These are phyloP conservation scores for Formica selysi DNA, from an alignment of 1,140 invertebrate species.

Conservation along the genomic window DNA sequence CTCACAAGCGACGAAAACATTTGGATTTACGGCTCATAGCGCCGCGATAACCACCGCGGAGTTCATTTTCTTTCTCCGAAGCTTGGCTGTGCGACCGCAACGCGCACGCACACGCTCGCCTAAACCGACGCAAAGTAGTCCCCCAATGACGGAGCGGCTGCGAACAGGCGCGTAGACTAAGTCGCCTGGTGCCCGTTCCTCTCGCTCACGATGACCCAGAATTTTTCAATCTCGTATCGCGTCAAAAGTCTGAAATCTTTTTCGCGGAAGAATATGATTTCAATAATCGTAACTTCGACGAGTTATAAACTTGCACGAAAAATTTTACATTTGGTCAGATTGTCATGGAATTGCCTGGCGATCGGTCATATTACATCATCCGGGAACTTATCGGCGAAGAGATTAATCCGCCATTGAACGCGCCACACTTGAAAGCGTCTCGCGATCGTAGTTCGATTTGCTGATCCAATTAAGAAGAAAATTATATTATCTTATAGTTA, in stretches of 20 bases:
- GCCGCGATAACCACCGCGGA: conserved; percentile 77
- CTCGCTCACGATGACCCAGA: background rate
- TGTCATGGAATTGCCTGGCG: background rate
- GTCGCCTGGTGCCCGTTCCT: background rate
- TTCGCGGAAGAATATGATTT: background rate
- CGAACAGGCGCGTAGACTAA: conserved; percentile 8
- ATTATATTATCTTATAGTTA: background rate
- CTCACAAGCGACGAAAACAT: conserved; percentile 77
- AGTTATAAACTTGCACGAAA: too few species aligned
- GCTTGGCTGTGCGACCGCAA: conserved; percentile 60
- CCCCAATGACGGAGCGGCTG: conserved; percentile 63
- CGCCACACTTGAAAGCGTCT: conserved; percentile 58
- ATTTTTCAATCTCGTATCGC: background rate
- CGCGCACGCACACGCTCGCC: conserved; percentile 70
- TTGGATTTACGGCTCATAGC: conserved; percentile 72
- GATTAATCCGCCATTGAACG: conserved; percentile 46
- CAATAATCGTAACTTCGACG: background rate
- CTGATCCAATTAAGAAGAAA: background rate
- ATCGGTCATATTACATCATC: background rate
- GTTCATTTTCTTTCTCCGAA: conserved; percentile 78
- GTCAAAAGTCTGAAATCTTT: background rate
- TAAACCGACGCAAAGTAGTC: conserved; percentile 73
- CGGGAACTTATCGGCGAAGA: conserved; percentile 21
- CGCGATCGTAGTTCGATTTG: background rate
- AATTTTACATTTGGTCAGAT: background rate